phyloP scores from a whole-genome alignment of 2,113 vertebrate genomes.

The Rhadina sibilatrix region DNA sequence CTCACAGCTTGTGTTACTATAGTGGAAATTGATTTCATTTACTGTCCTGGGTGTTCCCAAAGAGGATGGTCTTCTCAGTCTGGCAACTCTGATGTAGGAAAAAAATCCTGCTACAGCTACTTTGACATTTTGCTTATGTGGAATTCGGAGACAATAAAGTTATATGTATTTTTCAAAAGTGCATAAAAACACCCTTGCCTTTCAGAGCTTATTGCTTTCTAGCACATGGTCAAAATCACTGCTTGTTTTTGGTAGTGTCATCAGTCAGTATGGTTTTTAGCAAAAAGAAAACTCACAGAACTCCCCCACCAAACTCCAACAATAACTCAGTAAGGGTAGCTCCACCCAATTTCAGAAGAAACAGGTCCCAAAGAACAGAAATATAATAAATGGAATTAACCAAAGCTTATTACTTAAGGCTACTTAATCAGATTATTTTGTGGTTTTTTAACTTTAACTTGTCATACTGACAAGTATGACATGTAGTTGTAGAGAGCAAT shows the following conservation, averaged over 20 bases:
- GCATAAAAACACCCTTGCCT: not conserved
- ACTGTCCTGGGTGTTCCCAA: slow-evolving; percentile 29
- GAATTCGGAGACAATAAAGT: not conserved
- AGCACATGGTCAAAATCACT: not conserved
- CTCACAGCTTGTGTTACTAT: slow-evolving; percentile 44
- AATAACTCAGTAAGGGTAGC: not conserved
- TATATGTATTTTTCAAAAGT: not conserved
- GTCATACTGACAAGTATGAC: not conserved
- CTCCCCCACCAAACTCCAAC: not conserved
- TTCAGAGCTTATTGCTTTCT: not conserved
- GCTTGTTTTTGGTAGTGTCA: not conserved
- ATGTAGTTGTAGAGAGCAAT: not conserved
- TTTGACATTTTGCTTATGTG: not conserved
- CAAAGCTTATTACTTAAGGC: not conserved
- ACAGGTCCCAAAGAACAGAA: not conserved
- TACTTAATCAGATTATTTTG: not conserved
- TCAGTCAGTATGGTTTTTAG: not conserved
- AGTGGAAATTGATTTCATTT: slow-evolving; percentile 35
- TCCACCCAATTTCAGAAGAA: not conserved
- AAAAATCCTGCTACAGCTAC: not conserved
- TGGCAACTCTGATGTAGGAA: not conserved
- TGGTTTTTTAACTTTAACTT: not conserved
- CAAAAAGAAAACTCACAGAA: not conserved
- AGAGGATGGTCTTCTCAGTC: not conserved
- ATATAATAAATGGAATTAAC: not conserved